Base-by-base conservation (phyloP, 2,113 vertebrate species). In the Calyptomena viridis region DNA sequence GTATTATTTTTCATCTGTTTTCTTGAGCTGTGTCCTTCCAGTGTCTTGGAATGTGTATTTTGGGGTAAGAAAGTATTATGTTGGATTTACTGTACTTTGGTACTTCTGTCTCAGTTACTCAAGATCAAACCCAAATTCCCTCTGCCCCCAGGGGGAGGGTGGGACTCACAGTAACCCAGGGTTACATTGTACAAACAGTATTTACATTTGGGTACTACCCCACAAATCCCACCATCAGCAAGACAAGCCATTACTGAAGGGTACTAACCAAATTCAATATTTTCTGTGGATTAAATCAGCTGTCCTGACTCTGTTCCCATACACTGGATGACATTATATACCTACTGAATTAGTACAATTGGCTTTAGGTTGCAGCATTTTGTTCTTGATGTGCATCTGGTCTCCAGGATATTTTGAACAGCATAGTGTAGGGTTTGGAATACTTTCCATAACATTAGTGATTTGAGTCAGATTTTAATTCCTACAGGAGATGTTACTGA, bases 31-130 rank as follows among this genome's bases (percentile, higher is more conserved):
- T 68, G 19, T 56, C 82, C 58, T 89, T 93, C 42, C 75, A 94
- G 49, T 72, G 40, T 72, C 94, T 87, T 72, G 73, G 64, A 93
- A 95, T 91, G 84, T 66, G 59, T 84, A 72, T 75, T 94, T 91
- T 93, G 94, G 86, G 84, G 89, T 66, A 91, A 89, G 80, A 87
- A 67, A 72, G 77, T 39, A 93, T 95, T 95, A 84, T 53, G 84
- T 31, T 73, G 89, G 95, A 95, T 95, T 95, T 95, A 94, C 66
- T 94, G 94, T 96, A 66, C 89, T 97, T 89, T 46, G 40, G 66
- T 78, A 75, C 13, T 71, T 82, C 49, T 81, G 55, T 81, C 64
- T 94, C 67, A 69, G 73, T 81, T 82, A 87, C n/a, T 86, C 35
- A 46, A 75, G 77, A 91, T 72, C 56, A 81, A 94, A 75, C 33